Evolutionary conservation across 2,113 vertebrate genomes (phyloP).

Genomic region (Zingel zingel): DNA sequence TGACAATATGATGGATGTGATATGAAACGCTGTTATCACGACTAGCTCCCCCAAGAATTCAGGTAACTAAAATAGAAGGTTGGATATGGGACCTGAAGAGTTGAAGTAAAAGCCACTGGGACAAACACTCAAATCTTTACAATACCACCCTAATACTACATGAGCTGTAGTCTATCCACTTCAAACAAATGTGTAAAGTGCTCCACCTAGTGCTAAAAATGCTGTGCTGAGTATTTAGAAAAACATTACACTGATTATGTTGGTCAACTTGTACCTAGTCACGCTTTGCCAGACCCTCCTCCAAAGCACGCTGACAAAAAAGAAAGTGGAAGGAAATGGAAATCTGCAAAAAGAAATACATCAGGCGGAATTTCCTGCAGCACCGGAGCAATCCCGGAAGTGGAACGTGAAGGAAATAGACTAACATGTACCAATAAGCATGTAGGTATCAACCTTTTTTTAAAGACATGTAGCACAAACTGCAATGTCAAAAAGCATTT

Average conservation of each 20-base stretch:
- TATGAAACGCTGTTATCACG: slow-evolving; percentile 7
- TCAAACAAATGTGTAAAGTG: slow-evolving; percentile 8
- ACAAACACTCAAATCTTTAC: background rate
- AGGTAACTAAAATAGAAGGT: background rate
- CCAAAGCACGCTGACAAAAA: no score
- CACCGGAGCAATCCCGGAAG: no score
- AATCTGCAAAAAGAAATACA: no score
- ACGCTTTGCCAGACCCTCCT: no score
- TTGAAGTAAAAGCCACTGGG: background rate
- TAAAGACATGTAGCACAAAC: background rate
- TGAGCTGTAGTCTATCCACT: background rate
- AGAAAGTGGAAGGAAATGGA: no score
- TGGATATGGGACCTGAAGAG: no score
- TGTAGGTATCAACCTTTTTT: no score
- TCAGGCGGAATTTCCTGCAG: no score
- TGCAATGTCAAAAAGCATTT: background rate
- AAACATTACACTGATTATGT: background rate
- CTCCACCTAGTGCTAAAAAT: slow-evolving; percentile 27
- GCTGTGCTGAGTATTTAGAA: background rate
- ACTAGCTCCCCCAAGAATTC: background rate
- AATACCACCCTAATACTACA: background rate
- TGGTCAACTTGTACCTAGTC: no score
- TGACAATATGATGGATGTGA: slow-evolving; percentile 35
- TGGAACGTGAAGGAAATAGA: no score
- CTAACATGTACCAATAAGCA: background rate